These are phyloP conservation scores for Varanus salvator DNA, from an alignment of 2,113 vertebrate genomes.

Conservation along the genomic window DNA sequence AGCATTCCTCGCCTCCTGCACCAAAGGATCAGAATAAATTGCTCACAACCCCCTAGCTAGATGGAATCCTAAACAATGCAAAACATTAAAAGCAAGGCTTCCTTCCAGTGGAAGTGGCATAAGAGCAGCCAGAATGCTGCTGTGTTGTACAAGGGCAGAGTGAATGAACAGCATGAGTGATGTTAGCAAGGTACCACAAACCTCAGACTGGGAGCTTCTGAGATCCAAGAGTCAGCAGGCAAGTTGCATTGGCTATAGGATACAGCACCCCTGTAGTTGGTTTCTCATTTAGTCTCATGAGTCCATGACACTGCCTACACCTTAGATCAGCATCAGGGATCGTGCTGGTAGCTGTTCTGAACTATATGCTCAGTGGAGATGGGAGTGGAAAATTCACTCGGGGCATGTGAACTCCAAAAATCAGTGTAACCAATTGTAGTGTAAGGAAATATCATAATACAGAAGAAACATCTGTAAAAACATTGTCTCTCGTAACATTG, in stretches of 20 bases:
- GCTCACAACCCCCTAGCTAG: background rate
- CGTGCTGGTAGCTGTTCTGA: background rate
- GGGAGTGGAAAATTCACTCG: background rate
- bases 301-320: background rate
- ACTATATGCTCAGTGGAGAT: background rate
- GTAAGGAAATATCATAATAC: background rate
- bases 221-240: background rate
- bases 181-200: background rate
- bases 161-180: background rate
- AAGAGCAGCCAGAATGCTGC: background rate
- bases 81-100: background rate
- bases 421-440: background rate
- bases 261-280: background rate
- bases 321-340: background rate
- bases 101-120: background rate
- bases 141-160: background rate
- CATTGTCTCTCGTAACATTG: background rate
- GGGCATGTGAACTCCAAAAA: background rate
- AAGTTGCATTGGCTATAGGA: background rate
- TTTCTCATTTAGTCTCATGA: slow-evolving; percentile 8
- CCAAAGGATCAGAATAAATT: background rate
- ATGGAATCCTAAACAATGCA: background rate
- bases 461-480: background rate
- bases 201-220: background rate
- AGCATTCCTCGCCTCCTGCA: background rate